Evolutionary conservation across 2,888 invertebrate genomes (phyloP), one percentile per base, ranked within the genome.

Genomic region (Drosophila mimetica): DNA sequence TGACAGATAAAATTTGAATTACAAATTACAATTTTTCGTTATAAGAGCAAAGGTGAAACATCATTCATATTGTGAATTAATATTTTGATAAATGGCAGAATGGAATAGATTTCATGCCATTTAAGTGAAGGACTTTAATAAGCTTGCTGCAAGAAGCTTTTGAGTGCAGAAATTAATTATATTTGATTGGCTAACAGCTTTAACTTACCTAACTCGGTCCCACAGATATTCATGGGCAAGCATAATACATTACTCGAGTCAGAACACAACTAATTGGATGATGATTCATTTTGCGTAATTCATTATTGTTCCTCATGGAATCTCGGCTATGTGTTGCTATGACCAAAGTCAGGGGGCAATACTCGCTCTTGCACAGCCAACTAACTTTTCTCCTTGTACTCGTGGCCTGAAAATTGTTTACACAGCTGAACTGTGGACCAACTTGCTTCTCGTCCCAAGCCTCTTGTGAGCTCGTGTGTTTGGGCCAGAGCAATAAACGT

Each of bases 401-500:
- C 64, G 16, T 36, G 63, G 50, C 18, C 11, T 32, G 64, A n/a
- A 63, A 32, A 64, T 30, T 64, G 36, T 64, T 64, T 64, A 64
- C 51, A 51, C 36, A 51, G 30, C 36, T 51, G 42, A 64, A 64
- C 30, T 37, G 36, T 36, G 51, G 22, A 28, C 51, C 63, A 54
- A 34, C 30, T 42, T 55, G 28, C 66, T 48, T 37, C 37, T 20
- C 7, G 22, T 46, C 69, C 36, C 8, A 37, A 51, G 51, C 44
- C 36, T 32, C 22, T 18, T 9, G 20, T 13, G 32, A 11, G 25
- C 18, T 20, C 11, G 57, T 25, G 20, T 52, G 42, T 41, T 47
- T 20, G 41, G 37, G 47, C 46, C 65, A 51, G 16, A 39, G 69
- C 44, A 69, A 47, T 67, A 67, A 67, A 51, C 51, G 58, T 58